Conservation (phyloP, 2,113 vertebrate genomes). For the Lagopus muta region DNA sequence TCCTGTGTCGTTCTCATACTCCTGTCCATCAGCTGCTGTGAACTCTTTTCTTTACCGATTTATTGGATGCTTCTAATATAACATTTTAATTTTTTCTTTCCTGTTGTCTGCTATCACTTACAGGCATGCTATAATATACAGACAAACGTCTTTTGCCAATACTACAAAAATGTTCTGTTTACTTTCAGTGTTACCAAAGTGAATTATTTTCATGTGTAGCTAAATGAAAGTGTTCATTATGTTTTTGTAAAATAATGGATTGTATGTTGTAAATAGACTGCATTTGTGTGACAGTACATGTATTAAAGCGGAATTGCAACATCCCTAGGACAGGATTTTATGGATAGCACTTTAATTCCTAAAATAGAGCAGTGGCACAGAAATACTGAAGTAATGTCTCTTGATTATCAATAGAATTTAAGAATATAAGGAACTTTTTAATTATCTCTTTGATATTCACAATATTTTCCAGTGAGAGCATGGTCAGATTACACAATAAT, state of each 20-base stretch:
- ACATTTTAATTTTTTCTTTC: not conserved
- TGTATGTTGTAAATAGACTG: not conserved
- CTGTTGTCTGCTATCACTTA: not conserved
- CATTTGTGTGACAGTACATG: not conserved
- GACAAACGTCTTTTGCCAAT: not conserved
- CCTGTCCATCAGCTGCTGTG: not conserved
- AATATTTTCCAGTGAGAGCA: not conserved
- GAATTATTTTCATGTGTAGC: not conserved
- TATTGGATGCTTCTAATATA: constrained; percentile 15
- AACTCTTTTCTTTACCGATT: constrained; percentile 18
- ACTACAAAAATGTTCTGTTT: not conserved
- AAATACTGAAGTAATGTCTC: not conserved
- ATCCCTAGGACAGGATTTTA: not conserved
- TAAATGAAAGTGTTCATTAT: not conserved
- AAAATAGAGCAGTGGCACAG: not conserved
- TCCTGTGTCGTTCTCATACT: not conserved
- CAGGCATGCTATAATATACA: not conserved
- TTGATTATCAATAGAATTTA: not conserved
- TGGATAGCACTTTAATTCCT: not conserved
- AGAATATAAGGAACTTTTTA: not conserved
- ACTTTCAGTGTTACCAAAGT: not conserved
- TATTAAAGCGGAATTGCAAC: not conserved
- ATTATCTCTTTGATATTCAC: not conserved
- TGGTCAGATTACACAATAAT: not conserved
- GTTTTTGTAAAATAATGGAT: not conserved